phyloP scores from a whole-genome alignment of 2,888 invertebrate species.

The Mantis religiosa region DNA sequence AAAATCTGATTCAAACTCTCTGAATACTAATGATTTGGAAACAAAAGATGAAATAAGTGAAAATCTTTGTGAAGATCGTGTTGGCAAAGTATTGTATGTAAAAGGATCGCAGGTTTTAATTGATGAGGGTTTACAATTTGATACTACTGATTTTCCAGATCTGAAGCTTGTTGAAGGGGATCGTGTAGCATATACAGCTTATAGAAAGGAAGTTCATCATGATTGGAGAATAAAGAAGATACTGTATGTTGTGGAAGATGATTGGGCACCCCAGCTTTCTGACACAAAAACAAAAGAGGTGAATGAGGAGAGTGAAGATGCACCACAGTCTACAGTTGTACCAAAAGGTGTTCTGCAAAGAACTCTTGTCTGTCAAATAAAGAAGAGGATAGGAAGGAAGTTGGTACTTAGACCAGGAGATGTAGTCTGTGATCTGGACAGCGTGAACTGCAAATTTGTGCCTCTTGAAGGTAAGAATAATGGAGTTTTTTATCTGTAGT shows the following conservation, averaged over 20 bases:
- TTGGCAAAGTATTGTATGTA: conserved; percentile 60
- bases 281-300: neutral
- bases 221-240: conserved; percentile 54
- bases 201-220: conserved; percentile 45
- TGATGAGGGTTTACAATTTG: conserved; percentile 56
- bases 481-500: neutral
- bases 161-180: conserved; percentile 50
- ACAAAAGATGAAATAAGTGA: neutral
- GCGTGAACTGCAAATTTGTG: conserved; percentile 55
- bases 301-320: neutral
- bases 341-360: conserved; percentile 19
- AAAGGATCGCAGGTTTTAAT: conserved; percentile 52
- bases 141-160: conserved; percentile 42
- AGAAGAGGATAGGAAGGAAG: conserved; percentile 41
- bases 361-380: conserved; percentile 44
- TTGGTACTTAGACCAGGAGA: conserved; percentile 52
- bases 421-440: conserved; percentile 58
- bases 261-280: conserved; percentile 44
- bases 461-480: conserved; percentile 17
- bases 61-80: conserved; percentile 19
- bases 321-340: neutral
- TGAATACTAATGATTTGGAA: neutral
- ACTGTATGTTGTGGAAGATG: conserved; percentile 50
- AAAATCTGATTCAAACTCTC: neutral
- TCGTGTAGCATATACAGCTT: conserved; percentile 55